phyloP scores from a whole-genome alignment of 2,113 vertebrate genomes.

The Speoplatyrhinus poulsoni region DNA sequence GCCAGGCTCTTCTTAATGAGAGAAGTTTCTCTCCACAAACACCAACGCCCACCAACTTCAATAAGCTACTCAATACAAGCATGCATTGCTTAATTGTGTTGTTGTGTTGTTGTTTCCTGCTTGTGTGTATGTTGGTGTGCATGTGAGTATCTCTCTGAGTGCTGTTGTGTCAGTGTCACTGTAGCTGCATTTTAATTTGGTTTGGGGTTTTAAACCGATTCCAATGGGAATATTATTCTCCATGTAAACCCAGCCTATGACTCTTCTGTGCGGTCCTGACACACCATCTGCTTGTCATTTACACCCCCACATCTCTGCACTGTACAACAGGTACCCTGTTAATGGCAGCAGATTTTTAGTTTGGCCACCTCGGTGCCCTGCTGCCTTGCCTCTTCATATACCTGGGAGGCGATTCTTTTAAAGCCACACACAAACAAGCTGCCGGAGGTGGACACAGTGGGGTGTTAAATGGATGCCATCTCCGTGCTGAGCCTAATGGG shows the following conservation, averaged over 20 bases:
- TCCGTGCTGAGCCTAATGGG: too few relatives aligned
- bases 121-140: not conserved
- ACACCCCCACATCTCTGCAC: not conserved
- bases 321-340: not conserved
- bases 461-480: too few relatives aligned
- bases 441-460: too few relatives aligned
- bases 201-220: too few relatives aligned
- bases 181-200: too few relatives aligned
- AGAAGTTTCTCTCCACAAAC: constrained; percentile 42
- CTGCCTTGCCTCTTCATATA: not conserved
- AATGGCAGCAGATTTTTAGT: not conserved
- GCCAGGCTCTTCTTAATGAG: constrained; percentile 50
- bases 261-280: constrained; percentile 7
- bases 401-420: too few relatives aligned
- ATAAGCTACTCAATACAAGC: constrained; percentile 28
- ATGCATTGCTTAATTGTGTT: not conserved
- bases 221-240: too few relatives aligned
- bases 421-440: too few relatives aligned
- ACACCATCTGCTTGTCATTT: constrained; percentile 3
- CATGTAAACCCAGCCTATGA: not conserved
- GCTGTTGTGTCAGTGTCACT: constrained; percentile 13
- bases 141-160: not conserved
- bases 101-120: not conserved
- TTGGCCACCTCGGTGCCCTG: not conserved
- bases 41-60: constrained; percentile 47